Evolutionary conservation across 2,797 vertebrate species (phyloP).

Genomic region (Psittacula echo): DNA sequence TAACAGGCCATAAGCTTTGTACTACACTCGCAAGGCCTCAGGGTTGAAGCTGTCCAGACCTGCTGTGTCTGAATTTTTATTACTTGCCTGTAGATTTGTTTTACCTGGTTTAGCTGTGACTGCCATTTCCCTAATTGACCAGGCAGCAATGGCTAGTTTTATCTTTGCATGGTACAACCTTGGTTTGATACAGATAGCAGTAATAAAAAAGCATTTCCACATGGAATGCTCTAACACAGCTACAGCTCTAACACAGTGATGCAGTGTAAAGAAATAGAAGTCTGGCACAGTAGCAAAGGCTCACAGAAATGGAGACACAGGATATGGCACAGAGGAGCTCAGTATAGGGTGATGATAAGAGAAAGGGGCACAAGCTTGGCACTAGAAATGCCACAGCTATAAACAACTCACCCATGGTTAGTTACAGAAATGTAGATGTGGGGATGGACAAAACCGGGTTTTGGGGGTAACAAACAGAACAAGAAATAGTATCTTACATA

Average conservation of each 20-base stretch:
- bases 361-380: not conserved
- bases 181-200: not conserved
- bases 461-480: not conserved
- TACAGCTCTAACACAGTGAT: fast-evolving
- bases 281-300: fast-evolving
- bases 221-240: not conserved
- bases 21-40: not conserved
- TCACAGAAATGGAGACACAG: not conserved
- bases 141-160: not conserved
- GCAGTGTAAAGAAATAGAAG: not conserved
- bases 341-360: not conserved
- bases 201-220: not conserved
- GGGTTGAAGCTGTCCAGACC: not conserved
- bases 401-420: not conserved
- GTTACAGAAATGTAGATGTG: not conserved
- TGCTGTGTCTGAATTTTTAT: not conserved
- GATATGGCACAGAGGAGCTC: not conserved
- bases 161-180: not conserved
- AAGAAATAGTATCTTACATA: not conserved
- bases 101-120: not conserved
- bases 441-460: not conserved
- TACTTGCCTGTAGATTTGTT: not conserved
- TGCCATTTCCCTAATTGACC: not conserved
- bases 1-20: not conserved
- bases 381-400: not conserved